Conservation (phyloP, 2,113 vertebrate genomes). For the Psophia crepitans region DNA sequence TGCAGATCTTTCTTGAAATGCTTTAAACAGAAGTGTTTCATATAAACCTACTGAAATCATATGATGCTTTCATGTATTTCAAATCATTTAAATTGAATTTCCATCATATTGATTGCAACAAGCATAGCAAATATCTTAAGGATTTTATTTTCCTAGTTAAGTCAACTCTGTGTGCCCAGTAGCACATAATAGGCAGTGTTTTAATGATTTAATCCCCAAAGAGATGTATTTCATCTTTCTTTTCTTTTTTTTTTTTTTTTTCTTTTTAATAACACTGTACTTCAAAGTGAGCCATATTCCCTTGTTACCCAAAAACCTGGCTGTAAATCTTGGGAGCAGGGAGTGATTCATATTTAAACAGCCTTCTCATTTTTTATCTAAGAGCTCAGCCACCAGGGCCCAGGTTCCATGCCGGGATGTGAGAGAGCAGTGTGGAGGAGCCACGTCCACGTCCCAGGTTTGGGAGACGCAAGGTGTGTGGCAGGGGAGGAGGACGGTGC, state of each 20-base stretch:
- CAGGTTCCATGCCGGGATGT: too few relatives aligned
- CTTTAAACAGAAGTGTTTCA: background rate
- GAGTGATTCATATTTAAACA: background rate
- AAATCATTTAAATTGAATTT: background rate
- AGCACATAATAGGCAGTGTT: background rate
- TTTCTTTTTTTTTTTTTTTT: background rate
- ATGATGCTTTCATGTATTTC: background rate
- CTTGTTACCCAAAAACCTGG: background rate
- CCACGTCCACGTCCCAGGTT: accelerated
- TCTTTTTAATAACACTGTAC: background rate
- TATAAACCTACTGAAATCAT: background rate
- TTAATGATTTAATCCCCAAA: background rate
- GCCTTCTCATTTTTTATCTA: background rate
- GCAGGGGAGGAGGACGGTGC: background rate
- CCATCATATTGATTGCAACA: background rate
- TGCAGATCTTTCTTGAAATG: background rate
- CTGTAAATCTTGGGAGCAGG: background rate
- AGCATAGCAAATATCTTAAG: background rate
- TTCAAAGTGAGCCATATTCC: background rate
- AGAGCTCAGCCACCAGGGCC: background rate
- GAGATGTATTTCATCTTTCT: background rate
- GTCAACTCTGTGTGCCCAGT: background rate
- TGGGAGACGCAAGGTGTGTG: background rate
- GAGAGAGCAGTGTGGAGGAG: accelerated
- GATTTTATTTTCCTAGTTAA: background rate